Percentiles rank a stretch among this genome's conserved stretches.
Conservation (phyloP, 2,888 invertebrate species). For the Cheilosia urbana region DNA sequence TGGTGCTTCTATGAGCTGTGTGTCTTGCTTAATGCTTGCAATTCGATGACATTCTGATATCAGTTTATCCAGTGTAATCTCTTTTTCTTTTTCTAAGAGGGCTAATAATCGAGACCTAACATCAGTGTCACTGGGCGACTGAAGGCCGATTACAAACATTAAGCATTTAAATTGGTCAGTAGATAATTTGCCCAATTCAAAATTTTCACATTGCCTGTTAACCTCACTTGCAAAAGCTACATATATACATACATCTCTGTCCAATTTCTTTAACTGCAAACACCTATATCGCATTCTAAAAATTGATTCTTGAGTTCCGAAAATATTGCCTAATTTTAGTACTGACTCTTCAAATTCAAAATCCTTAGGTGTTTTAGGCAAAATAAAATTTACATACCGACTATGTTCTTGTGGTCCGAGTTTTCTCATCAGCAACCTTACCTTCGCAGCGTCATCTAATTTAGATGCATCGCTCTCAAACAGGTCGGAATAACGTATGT, state of each 20-base stretch:
- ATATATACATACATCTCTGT: slow-evolving; percentile 56
- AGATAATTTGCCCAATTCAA: slow-evolving; percentile 21
- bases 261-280: slow-evolving; percentile 58
- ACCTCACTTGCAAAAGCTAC: slow-evolving; percentile 33
- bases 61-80: slow-evolving; percentile 31
- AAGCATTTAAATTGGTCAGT: slow-evolving; percentile 68
- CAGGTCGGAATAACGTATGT: slow-evolving; percentile 1
- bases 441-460: slow-evolving; percentile 9
- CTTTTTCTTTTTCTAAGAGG: slow-evolving; percentile 33
- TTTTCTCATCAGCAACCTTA: slow-evolving; percentile 39
- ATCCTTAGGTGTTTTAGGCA: slow-evolving; percentile 64
- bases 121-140: slow-evolving; percentile 62
- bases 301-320: slow-evolving; percentile 63
- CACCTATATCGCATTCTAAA: slow-evolving; percentile 66
- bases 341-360: slow-evolving; percentile 52
- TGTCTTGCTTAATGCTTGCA: slow-evolving; percentile 40
- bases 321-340: slow-evolving; percentile 53
- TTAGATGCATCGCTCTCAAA: slow-evolving; percentile 40
- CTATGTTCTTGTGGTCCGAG: slow-evolving; percentile 26
- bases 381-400: slow-evolving; percentile 58
- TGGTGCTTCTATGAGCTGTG: slow-evolving; percentile 26
- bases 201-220: slow-evolving; percentile 20
- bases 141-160: slow-evolving; percentile 68
- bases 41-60: slow-evolving; percentile 37
- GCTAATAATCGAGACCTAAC: slow-evolving; percentile 64